Evolutionary conservation across 2,888 invertebrate genomes (phyloP).

Genomic region (Oscheius sp.): DNA sequence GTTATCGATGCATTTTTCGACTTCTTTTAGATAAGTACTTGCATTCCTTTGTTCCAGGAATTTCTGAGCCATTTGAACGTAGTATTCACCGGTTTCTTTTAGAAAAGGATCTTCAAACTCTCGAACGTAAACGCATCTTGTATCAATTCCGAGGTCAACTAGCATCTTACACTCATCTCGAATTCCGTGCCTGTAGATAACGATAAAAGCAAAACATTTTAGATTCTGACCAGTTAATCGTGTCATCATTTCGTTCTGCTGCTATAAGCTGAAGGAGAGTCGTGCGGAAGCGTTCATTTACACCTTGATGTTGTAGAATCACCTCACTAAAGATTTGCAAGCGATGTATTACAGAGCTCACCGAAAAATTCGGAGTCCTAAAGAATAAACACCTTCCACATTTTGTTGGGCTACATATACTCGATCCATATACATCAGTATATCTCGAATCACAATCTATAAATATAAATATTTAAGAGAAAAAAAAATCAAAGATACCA

Average conservation of each 20-base stretch:
- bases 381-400: conserved; percentile 97
- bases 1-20: conserved; percentile 94
- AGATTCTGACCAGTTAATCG: conserved; percentile 71
- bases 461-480: not conserved
- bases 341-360: conserved; percentile 5
- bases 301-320: conserved; percentile 93
- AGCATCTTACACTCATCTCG: conserved; percentile 99
- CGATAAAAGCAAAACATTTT: not conserved
- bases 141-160: conserved; percentile 93
- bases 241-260: conserved; percentile 92
- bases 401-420: conserved; percentile 95
- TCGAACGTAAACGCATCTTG: conserved; percentile 91
- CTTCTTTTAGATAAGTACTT: conserved; percentile 94
- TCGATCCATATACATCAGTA: conserved; percentile 99
- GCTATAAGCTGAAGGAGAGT: conserved; percentile 93
- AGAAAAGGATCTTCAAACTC: conserved; percentile 98
- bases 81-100: conserved; percentile 94
- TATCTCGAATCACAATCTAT: conserved; percentile 80
- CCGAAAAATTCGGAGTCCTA: conserved; percentile 80
- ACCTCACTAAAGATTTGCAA: conserved; percentile 80
- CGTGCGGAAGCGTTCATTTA: conserved; percentile 90
- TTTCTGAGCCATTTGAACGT: conserved; percentile 89
- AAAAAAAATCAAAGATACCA: conserved; percentile 78
- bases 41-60: conserved; percentile 97
- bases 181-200: conserved; percentile 82